Conservation (phyloP, 2,797 vertebrate species). For the Dicrostonyx torquatus region DNA sequence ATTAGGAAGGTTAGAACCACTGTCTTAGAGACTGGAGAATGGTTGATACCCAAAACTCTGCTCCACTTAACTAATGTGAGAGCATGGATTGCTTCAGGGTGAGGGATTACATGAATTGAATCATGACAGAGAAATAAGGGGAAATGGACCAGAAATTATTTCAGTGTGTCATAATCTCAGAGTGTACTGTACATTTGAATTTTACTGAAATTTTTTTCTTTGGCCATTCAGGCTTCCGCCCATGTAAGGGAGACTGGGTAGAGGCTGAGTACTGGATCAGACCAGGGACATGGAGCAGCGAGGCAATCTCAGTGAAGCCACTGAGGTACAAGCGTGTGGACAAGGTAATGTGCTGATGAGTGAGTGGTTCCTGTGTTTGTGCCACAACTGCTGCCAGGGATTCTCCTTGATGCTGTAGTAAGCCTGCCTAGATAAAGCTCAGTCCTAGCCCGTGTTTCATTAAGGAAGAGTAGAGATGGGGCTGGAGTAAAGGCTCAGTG, state of each 20-base stretch:
- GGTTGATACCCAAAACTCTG: not conserved
- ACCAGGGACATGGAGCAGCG: slow-evolving; percentile 89
- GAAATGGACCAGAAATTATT: not conserved
- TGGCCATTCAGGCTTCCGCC: slow-evolving; percentile 88
- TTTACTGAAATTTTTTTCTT: not conserved
- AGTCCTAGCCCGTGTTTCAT: not conserved
- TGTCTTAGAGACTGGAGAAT: not conserved
- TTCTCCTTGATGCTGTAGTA: not conserved
- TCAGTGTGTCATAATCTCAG: not conserved
- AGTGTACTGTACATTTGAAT: not conserved
- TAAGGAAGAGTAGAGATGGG: not conserved
- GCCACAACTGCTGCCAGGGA: not conserved
- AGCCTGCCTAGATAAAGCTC: not conserved
- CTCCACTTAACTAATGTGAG: not conserved
- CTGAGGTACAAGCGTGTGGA: slow-evolving; percentile 93
- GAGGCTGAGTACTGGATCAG: slow-evolving; percentile 93
- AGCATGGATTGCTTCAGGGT: not conserved
- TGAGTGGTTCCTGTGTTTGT: fast-evolving
- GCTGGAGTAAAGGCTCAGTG: not conserved
- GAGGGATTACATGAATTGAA: not conserved
- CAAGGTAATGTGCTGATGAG: slow-evolving; percentile 84
- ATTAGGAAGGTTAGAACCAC: not conserved
- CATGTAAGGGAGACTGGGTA: slow-evolving; percentile 96
- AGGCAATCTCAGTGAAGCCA: slow-evolving; percentile 91
- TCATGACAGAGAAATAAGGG: not conserved